Evolutionary conservation across 2,797 vertebrate species (phyloP), one percentile per base, ranked within the genome.

Genomic region (Channallabes apus): DNA sequence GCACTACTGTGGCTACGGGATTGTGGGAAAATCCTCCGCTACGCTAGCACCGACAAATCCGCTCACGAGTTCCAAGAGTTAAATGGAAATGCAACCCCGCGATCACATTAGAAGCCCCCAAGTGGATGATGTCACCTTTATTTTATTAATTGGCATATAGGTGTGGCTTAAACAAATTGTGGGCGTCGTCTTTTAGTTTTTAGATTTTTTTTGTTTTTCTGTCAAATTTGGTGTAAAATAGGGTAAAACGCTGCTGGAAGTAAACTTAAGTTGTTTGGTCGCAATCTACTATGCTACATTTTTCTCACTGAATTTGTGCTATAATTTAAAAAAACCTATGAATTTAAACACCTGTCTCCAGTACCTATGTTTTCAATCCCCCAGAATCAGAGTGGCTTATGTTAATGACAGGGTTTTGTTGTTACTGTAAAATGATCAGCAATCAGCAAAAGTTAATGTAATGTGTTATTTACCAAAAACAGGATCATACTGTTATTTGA

Each of bases 1-100:
- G 58, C 85, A 86, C 82, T 81, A 86, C 86, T 86, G 77, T 86
- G 86, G 86, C 86, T 84, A 61, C 1, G 68, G 65, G 4, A 18
- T 73, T 41, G 5, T 83, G 35, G 59, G 69, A 80, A 86, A 84
- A 80, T 80, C 14, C 84, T 81, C 77, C 73, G 2, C 46, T 61
- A 2, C 15, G 38, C 78, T 81, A 29, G 20, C 46, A 54, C 3
- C 32, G 17, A 78, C 22, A n/a, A 27, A 38, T 79, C 22, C 24
- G 18, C 29, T n/a, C 58, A 24, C 8, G 17, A 29, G 8, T 20
- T 29, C 18, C 6, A 65, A 59, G 75, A 12, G 32, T 20, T 5
- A 15, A 22, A 54, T 12, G 61, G 20, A 62, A 83, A 61, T 29
- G 82, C 6, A 62, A 64, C 69, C 69, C 82, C 64, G 35, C 82